A percentile compares a stretch with the other conserved stretches of the same genome.
Conservation (phyloP, 2,888 invertebrate species). For the Melieria crassipennis region DNA sequence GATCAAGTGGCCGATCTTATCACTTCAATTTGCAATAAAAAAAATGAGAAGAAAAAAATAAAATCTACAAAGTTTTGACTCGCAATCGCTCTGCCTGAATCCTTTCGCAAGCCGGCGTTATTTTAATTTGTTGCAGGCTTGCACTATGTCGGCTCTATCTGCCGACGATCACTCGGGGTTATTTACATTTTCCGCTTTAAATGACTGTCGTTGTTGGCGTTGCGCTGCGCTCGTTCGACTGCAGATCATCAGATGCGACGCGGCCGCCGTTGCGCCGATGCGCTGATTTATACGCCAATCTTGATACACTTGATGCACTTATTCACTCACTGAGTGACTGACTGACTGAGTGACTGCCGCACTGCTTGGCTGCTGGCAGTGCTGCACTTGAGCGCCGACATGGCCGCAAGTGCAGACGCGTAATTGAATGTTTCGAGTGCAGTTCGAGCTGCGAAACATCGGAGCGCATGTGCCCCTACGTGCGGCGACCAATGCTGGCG, state of each 20-base stretch:
- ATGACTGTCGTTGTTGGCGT: background rate
- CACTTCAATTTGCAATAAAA: no score
- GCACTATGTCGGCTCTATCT: slow-evolving; percentile 21
- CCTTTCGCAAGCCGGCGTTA: background rate
- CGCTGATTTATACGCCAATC: slow-evolving; percentile 29
- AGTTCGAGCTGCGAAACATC: no score
- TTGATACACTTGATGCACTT: slow-evolving; percentile 19
- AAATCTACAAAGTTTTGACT: no score
- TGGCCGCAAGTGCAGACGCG: no score
- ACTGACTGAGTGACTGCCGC: no score
- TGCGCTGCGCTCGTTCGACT: slow-evolving; percentile 11
- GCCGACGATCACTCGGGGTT: slow-evolving; percentile 36
- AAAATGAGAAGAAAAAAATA: no score
- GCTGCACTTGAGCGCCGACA: slow-evolving; percentile 18
- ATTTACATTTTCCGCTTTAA: slow-evolving; percentile 35
- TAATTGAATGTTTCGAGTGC: no score
- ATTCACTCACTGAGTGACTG: background rate
- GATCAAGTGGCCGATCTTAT: no score
- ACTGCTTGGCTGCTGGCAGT: slow-evolving; percentile 5
- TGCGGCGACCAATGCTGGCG: no score
- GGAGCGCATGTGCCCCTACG: no score
- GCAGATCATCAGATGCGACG: slow-evolving; percentile 1
- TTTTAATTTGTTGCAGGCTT: slow-evolving; percentile 19
- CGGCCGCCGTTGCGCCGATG: slow-evolving; percentile 8
- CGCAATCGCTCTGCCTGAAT: no score